Conservation (phyloP, 2,797 vertebrate genomes). For the Falco columbarius region DNA sequence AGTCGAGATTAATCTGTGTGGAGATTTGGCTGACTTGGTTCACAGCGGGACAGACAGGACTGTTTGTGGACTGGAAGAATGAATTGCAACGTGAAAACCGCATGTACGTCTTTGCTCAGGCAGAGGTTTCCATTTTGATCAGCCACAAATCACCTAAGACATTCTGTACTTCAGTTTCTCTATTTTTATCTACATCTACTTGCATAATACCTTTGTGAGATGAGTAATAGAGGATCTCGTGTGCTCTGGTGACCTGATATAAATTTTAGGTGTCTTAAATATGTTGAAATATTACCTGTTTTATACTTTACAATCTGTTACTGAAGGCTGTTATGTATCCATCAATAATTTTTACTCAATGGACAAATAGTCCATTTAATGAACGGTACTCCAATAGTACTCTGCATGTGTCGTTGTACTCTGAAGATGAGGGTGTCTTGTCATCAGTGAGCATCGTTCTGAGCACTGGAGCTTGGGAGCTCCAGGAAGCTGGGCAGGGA, state of each 20-base stretch:
- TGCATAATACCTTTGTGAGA: neutral
- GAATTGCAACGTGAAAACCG: rapidly evolving
- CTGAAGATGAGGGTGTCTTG: neutral
- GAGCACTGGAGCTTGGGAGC: no score
- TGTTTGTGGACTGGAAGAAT: neutral
- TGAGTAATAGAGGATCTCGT: neutral
- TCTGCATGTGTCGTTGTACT: neutral
- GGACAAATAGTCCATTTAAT: neutral
- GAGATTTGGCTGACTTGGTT: neutral
- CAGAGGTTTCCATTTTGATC: neutral
- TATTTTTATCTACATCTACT: neutral
- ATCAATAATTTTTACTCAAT: neutral
- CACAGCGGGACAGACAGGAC: neutral
- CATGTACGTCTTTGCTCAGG: rapidly evolving
- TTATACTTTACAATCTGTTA: neutral
- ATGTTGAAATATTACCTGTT: neutral
- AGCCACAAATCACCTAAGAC: neutral
- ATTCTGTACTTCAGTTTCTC: neutral
- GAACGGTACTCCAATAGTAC: neutral
- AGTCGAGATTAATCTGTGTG: neutral
- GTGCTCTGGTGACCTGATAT: neutral
- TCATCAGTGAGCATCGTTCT: neutral
- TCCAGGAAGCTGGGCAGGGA: neutral
- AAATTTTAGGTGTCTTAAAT: neutral
- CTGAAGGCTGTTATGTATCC: neutral